These are phyloP conservation scores for Haemorhous mexicanus DNA, from an alignment of 2,113 vertebrate genomes.

Conservation along the genomic window DNA sequence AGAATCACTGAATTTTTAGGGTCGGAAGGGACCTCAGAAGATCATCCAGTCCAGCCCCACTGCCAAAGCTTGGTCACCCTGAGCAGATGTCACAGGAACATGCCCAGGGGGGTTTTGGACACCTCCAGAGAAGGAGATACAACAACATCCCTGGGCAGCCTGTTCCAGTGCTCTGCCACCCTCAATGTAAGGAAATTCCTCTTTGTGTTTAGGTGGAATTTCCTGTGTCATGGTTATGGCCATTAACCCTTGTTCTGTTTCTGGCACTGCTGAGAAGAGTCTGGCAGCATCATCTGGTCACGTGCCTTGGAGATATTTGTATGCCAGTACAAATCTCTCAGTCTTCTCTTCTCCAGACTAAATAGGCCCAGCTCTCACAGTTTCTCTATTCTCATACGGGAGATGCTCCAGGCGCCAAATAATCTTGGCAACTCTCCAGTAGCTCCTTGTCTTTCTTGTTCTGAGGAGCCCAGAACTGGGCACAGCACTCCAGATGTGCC, in stretches of 20 bases:
- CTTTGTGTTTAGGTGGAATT: not conserved
- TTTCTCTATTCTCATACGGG: not conserved
- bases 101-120: not conserved
- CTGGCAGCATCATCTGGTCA: not conserved
- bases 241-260: not conserved
- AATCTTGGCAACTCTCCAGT: not conserved
- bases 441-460: not conserved
- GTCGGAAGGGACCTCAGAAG: not conserved
- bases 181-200: not conserved
- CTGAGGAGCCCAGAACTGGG: not conserved
- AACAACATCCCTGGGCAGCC: rapidly evolving
- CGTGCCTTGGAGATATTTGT: not conserved
- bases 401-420: not conserved
- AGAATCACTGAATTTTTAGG: not conserved
- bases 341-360: not conserved
- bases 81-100: not conserved
- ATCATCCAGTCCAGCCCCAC: not conserved
- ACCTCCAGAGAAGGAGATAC: not conserved
- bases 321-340: not conserved
- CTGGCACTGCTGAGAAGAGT: not conserved
- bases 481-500: not conserved
- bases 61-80: not conserved
- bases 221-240: not conserved
- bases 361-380: not conserved
- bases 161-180: not conserved